Evolutionary conservation across 2,113 vertebrate species (phyloP), one percentile per base, ranked within the genome.

Genomic region (Theristicus caerulescens): DNA sequence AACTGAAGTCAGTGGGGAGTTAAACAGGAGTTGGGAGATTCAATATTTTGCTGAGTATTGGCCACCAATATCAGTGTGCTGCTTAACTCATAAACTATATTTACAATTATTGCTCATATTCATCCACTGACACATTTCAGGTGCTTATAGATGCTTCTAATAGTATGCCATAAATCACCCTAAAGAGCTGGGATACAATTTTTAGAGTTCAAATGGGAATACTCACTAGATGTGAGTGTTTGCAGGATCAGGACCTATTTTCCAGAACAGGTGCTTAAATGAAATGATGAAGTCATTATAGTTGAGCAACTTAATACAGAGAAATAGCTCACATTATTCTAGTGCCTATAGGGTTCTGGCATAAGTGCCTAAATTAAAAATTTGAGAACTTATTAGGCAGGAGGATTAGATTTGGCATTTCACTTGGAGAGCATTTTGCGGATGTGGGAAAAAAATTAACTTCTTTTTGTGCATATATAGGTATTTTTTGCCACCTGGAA

Each of bases 151-250:
- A 91, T 79, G 84, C 74, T 95, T 95, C 94, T 85, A 97, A 90
- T 80, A 90, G 81, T 73, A 27, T 76, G 51, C n/a, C 1, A 0
- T 95, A 97, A 97, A 97, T 97, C 94, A 96, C 38, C 36, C 62
- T 91, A 69, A 97, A 94, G 78, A 94, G 80, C 91, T 95, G 82
- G 92, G 71, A 90, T 95, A 77, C 70, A 85, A 67, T 57, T 95
- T 97, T 96, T 96, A 96, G 71, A 90, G 94, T 91, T 96, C 95
- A 93, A 95, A 91, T 96, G 94, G 97, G 97, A 97, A 97, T 96
- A 95, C 58, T 91, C 81, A 55, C 62, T 91, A 72, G 66, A 94
- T 85, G 71, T 93, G 91, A 80, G 73, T 94, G 62, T 85, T 94
- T 88, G 86, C 36, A 93, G 94, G 86, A 96, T 91, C 94, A 85